Percentiles rank a stretch among this genome's conserved stretches.
Evolutionary conservation across 2,888 invertebrate genomes (phyloP).

Genomic region (Schizotus pectinicornis): DNA sequence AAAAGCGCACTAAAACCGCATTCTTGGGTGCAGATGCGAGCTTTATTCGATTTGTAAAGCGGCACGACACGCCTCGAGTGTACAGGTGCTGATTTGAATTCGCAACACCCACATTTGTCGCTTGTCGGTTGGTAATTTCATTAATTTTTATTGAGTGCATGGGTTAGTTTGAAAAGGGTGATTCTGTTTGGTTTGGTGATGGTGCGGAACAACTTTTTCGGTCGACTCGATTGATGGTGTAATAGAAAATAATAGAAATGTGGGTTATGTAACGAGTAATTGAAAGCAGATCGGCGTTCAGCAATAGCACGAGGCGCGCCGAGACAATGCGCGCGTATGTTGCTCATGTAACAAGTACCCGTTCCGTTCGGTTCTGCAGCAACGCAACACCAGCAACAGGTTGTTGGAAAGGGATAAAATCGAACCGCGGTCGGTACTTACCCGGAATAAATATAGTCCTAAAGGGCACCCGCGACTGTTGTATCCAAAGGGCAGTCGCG

Average conservation of each 20-base stretch:
- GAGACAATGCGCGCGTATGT: slow-evolving; percentile 42
- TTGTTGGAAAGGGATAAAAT: slow-evolving; percentile 24
- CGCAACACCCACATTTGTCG: too few relatives aligned
- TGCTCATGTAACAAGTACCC: slow-evolving; percentile 1
- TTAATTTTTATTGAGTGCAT: slow-evolving; percentile 27
- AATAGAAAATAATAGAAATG: slow-evolving; percentile 45
- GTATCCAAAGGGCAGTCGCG: slow-evolving; percentile 51
- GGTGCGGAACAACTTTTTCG: slow-evolving; percentile 1
- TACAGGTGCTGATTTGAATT: slow-evolving; percentile 45
- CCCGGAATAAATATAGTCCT: slow-evolving; percentile 51
- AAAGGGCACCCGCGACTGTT: slow-evolving; percentile 52
- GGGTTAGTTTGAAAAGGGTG: slow-evolving; percentile 3
- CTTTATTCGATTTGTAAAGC: slow-evolving; percentile 15
- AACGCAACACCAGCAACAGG: slow-evolving; percentile 37
- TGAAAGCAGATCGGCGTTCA: slow-evolving; percentile 38
- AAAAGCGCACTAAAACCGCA: slow-evolving; percentile 18
- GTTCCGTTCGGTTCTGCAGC: neutral
- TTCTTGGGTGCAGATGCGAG: slow-evolving; percentile 19
- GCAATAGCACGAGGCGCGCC: slow-evolving; percentile 50
- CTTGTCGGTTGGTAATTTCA: slow-evolving; percentile 28
- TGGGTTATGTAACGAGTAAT: slow-evolving; percentile 43
- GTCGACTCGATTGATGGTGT: slow-evolving; percentile 12
- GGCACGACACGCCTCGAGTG: slow-evolving; percentile 33
- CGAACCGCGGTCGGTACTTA: slow-evolving; percentile 38
- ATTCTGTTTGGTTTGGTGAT: neutral